Percentiles rank a stretch among this genome's conserved stretches.
These are phyloP conservation scores for Platycheirus albimanus DNA, from an alignment of 2,888 invertebrate genomes.

Conservation along the genomic window DNA sequence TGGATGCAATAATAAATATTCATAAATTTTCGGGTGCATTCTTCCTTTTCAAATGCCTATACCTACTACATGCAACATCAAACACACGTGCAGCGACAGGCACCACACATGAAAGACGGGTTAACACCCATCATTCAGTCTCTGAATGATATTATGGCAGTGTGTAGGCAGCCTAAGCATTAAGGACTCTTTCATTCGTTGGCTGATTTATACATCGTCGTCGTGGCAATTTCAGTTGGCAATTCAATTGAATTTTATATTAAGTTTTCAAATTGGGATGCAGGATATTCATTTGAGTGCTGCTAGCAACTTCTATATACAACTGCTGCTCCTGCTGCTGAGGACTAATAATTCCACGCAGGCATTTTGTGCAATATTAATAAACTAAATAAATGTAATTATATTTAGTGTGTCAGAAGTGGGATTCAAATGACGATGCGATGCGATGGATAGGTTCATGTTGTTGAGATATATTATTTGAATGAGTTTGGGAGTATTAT, in stretches of 20 bases:
- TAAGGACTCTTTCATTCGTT: conserved; percentile 39
- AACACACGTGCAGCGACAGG: neutral
- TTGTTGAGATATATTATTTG: conserved; percentile 7
- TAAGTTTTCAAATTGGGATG: conserved; percentile 62
- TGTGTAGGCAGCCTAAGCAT: conserved; percentile 43
- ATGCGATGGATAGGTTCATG: neutral
- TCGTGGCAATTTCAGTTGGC: conserved; percentile 70
- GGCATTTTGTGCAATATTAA: conserved; percentile 63
- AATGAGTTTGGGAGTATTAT: conserved; percentile 21
- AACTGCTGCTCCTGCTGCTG: neutral
- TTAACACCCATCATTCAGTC: conserved; percentile 14
- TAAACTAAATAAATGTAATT: conserved; percentile 69
- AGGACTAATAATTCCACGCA: conserved; percentile 34
- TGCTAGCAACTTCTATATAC: too few relatives aligned
- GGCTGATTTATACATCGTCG: conserved; percentile 59
- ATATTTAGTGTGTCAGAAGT: conserved; percentile 30
- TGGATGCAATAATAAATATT: conserved; percentile 69
- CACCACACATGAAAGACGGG: neutral
- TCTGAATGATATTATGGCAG: conserved; percentile 11
- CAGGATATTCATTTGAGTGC: conserved; percentile 57
- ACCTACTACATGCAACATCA: too few relatives aligned
- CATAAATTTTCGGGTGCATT: conserved; percentile 62
- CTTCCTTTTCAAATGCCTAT: conserved; percentile 53
- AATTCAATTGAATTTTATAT: conserved; percentile 72
- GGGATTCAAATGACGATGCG: neutral